A percentile compares a stretch with the other conserved stretches of the same genome.
Evolutionary conservation across 2,888 invertebrate genomes (phyloP).

Genomic region (Drosophila anomalata): DNA sequence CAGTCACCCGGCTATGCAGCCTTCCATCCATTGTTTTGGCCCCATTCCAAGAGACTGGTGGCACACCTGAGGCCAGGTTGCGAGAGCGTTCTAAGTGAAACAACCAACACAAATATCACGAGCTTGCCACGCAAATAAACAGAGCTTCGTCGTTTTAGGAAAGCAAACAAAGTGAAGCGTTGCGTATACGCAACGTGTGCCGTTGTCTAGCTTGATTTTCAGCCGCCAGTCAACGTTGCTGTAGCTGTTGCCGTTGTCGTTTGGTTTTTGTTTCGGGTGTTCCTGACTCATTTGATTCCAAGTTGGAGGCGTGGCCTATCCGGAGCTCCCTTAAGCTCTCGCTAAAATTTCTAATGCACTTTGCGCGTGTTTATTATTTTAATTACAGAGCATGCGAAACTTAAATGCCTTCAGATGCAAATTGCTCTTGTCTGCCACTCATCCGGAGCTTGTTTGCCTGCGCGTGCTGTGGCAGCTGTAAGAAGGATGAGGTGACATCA

Average conservation of each 20-base stretch:
- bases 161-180: constrained; percentile 66
- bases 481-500: constrained; percentile 35
- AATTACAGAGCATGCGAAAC: constrained; percentile 65
- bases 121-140: constrained; percentile 51
- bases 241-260: constrained; percentile 8
- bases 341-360: constrained; percentile 72
- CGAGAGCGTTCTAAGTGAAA: constrained; percentile 72
- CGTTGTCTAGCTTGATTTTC: constrained; percentile 56
- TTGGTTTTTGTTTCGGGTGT: constrained; percentile 4
- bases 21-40: constrained; percentile 13
- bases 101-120: constrained; percentile 72
- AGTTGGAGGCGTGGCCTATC: constrained; percentile 7
- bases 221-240: constrained; percentile 27
- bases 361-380: constrained; percentile 79
- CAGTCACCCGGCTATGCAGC: constrained; percentile 11
- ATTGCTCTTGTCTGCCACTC: constrained; percentile 50
- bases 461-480: constrained; percentile 46
- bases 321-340: constrained; percentile 39
- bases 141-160: constrained; percentile 38
- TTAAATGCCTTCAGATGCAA: constrained; percentile 66
- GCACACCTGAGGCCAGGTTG: constrained; percentile 62
- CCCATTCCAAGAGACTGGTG: constrained; percentile 9
- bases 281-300: constrained; percentile 10
- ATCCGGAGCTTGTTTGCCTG: constrained; percentile 28
- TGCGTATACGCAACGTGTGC: constrained; percentile 71